phyloP scores from a whole-genome alignment of 1,140 invertebrate species.

The Drosophila pseudoananassae region DNA sequence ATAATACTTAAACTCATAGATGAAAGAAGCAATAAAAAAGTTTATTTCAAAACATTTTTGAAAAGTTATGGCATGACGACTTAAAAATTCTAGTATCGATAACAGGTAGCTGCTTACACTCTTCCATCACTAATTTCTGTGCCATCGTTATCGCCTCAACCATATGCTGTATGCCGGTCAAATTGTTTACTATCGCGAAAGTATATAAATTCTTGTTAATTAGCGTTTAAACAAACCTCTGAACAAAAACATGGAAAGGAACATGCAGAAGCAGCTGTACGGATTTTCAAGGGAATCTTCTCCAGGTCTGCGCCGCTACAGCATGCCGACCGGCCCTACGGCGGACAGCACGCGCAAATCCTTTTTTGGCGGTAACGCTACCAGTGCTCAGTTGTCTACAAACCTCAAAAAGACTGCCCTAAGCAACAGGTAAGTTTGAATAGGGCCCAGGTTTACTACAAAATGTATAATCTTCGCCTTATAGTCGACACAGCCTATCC shows the following conservation, averaged over 20 bases:
- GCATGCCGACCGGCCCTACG: conserved; percentile 27
- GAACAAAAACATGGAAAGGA: conserved; percentile 31
- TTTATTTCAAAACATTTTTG: neutral
- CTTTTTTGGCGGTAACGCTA: conserved; percentile 63
- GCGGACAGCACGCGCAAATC: conserved; percentile 57
- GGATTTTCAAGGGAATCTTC: conserved; percentile 50
- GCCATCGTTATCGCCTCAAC: conserved; percentile 7
- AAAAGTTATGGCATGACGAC: neutral
- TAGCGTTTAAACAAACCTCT: neutral
- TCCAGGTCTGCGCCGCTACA: conserved; percentile 25
- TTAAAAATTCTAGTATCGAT: neutral
- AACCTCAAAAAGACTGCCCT: conserved; percentile 55
- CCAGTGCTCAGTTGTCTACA: conserved; percentile 26
- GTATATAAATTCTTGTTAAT: conserved; percentile 41
- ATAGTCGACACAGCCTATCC: conserved; percentile 86
- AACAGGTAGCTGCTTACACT: conserved; percentile 12
- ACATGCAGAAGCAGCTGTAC: conserved; percentile 58
- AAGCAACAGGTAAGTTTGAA: conserved; percentile 49
- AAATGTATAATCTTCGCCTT: neutral
- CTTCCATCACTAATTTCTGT: neutral
- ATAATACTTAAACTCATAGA: too few relatives aligned
- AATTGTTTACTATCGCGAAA: conserved; percentile 26
- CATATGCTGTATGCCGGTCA: conserved; percentile 55
- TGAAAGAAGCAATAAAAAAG: neutral
- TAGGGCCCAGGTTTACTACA: too few relatives aligned